Percentiles rank a stretch among this genome's conserved stretches.
Conservation (phyloP, 1,140 invertebrate species). For the Drosophila nannoptera region DNA sequence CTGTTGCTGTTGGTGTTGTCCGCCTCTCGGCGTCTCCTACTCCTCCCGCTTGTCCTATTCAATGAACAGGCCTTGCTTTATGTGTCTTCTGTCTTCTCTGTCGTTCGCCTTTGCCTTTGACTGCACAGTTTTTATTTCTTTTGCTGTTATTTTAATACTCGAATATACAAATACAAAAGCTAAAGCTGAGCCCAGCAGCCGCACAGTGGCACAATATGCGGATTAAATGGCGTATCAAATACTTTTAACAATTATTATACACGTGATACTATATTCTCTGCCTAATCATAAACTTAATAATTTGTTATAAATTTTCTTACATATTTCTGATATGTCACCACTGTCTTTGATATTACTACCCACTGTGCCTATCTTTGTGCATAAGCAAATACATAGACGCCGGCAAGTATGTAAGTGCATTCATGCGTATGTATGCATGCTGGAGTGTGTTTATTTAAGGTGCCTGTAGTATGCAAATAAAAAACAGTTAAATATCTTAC, state of each 20-base stretch:
- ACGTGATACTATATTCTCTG: too few relatives aligned
- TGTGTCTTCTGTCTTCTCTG: conserved; percentile 47
- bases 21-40: not conserved
- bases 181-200: conserved; percentile 46
- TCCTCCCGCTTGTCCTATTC: not conserved
- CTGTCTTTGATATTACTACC: conserved; percentile 9
- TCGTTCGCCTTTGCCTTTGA: conserved; percentile 42
- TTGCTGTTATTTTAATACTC: conserved; percentile 73
- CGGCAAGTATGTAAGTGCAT: conserved; percentile 1
- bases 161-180: conserved; percentile 56
- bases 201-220: conserved; percentile 30
- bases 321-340: conserved; percentile 11
- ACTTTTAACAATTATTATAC: not conserved
- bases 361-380: conserved; percentile 21
- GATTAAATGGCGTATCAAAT: not conserved
- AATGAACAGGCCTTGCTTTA: conserved; percentile 21
- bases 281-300: too few relatives aligned
- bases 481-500: conserved; percentile 37
- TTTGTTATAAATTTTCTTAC: too few relatives aligned
- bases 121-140: conserved; percentile 58
- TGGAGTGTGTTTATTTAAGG: conserved; percentile 23
- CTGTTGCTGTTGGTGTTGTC: not conserved
- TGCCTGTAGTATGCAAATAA: conserved; percentile 30
- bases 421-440: conserved; percentile 2
- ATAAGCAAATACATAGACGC: conserved; percentile 1